phyloP scores from a whole-genome alignment of 1,140 invertebrate species.

The Galleria mellonella region DNA sequence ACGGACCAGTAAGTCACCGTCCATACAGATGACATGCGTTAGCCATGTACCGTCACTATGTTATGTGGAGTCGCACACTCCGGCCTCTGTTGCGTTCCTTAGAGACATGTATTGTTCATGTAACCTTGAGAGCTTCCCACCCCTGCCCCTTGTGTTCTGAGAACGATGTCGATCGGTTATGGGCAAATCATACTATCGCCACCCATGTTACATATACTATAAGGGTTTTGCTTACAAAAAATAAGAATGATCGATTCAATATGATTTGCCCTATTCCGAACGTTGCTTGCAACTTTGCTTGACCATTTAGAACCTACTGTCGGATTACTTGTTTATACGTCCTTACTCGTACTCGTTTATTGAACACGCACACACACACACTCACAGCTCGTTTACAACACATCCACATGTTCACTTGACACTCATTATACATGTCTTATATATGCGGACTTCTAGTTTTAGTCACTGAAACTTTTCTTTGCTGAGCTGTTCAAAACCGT shows the following conservation, averaged over 20 bases:
- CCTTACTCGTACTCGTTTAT: slow-evolving; percentile 5
- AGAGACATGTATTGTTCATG: slow-evolving; percentile 45
- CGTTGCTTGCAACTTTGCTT: slow-evolving; percentile 20
- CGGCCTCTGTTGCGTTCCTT: slow-evolving; percentile 47
- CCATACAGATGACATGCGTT: slow-evolving; percentile 43
- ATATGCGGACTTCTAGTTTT: slow-evolving; percentile 11
- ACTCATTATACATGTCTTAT: slow-evolving; percentile 12
- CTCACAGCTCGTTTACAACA: slow-evolving; percentile 15
- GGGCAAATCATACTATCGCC: slow-evolving; percentile 34
- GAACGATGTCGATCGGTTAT: slow-evolving; percentile 19
- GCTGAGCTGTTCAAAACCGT: not conserved
- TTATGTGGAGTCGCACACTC: slow-evolving; percentile 48
- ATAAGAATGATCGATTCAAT: not conserved
- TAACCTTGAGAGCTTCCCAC: slow-evolving; percentile 27
- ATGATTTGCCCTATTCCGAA: slow-evolving; percentile 18
- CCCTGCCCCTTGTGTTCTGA: slow-evolving; percentile 14
- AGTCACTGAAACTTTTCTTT: not conserved
- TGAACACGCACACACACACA: slow-evolving; percentile 14
- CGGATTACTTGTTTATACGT: slow-evolving; percentile 4
- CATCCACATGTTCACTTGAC: slow-evolving; percentile 13
- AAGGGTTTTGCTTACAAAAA: no score
- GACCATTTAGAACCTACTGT: slow-evolving; percentile 7
- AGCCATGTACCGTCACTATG: slow-evolving; percentile 50
- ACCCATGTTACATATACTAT: no score
- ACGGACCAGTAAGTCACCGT: slow-evolving; percentile 91